These are phyloP conservation scores for Melanchra persicariae DNA, from an alignment of 2,888 invertebrate genomes.

Conservation along the genomic window DNA sequence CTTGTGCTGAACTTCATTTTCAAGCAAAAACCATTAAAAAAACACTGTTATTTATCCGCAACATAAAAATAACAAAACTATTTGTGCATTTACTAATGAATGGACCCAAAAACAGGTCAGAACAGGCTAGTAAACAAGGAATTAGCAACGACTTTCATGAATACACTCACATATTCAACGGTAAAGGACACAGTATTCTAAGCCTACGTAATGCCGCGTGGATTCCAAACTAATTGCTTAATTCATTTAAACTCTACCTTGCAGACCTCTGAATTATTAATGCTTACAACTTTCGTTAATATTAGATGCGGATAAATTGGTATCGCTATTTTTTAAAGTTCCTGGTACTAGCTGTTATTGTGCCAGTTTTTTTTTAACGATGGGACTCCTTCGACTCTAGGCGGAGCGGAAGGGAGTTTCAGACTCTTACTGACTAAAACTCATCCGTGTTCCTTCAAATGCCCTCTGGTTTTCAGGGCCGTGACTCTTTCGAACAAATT, in stretches of 20 bases:
- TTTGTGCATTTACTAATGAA: conserved; percentile 13
- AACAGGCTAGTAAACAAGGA: conserved; percentile 10
- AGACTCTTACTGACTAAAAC: no score
- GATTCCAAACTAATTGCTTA: conserved; percentile 45
- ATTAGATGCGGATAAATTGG: conserved; percentile 30
- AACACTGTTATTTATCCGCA: background rate
- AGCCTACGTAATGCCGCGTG: conserved; percentile 34
- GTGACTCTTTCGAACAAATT: no score
- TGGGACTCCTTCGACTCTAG: no score
- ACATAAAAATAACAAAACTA: background rate
- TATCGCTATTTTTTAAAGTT: no score
- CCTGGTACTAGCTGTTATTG: no score
- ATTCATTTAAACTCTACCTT: conserved; percentile 52
- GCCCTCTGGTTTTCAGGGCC: no score
- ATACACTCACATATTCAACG: conserved; percentile 26
- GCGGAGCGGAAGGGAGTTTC: no score
- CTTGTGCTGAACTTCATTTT: no score
- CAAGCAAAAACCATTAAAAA: no score
- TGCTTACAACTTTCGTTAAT: conserved; percentile 39
- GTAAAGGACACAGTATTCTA: conserved; percentile 28
- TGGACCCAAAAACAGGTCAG: background rate
- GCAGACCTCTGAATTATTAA: conserved; percentile 45
- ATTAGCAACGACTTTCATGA: conserved; percentile 16
- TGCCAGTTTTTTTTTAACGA: no score
- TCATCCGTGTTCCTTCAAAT: no score